Evolutionary conservation across 1,140 invertebrate species (phyloP), one percentile per base, ranked within the genome.

Genomic region (Drosophila erecta): DNA sequence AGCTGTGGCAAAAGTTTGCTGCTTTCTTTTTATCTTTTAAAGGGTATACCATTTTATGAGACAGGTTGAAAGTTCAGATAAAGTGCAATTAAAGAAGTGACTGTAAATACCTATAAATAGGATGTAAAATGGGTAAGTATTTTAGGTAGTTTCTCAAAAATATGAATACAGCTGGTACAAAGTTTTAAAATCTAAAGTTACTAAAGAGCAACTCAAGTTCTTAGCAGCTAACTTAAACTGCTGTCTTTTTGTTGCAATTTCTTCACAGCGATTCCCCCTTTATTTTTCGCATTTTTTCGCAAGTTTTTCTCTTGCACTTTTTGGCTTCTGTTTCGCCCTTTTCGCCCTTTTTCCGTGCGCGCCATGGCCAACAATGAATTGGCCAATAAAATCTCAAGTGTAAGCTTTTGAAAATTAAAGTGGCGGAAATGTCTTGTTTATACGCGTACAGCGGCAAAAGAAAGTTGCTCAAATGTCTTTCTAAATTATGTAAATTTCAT

Each of bases 401-500:
- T 90, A 90, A 89, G 84, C 84, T 89, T 89, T 89, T 87, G 76
- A 89, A 87, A 87, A 87, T 87, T 87, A 87, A 87, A 87, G 84
- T 89, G 84, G 84, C 84, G 84, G 84, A 87, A 87, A 87, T 87
- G 84, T 89, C 84, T 89, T 89, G 80, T 90, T 90, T 89, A 90
- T 89, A 84, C 79, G 84, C 80, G 85, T 73, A 53, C 76, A 64
- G 73, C 73, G 51, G 46, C 72, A 38, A 59, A 64, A 62, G 38
- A 86, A 86, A 86, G 70, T 86, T 86, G 66, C 79, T 87, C 75
- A 67, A 81, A 87, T 87, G 84, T 90, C 84, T 84, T 90, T 89
- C 80, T 89, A 89, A 89, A 89, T 89, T 89, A 89, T 89, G 84
- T 89, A 89, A 89, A 89, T 89, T 89, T 89, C 80, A 89, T 89